Percentiles rank a stretch among this genome's conserved stretches.
phyloP scores from a whole-genome alignment of 2,888 invertebrate species.

The Schizaphis graminum region DNA sequence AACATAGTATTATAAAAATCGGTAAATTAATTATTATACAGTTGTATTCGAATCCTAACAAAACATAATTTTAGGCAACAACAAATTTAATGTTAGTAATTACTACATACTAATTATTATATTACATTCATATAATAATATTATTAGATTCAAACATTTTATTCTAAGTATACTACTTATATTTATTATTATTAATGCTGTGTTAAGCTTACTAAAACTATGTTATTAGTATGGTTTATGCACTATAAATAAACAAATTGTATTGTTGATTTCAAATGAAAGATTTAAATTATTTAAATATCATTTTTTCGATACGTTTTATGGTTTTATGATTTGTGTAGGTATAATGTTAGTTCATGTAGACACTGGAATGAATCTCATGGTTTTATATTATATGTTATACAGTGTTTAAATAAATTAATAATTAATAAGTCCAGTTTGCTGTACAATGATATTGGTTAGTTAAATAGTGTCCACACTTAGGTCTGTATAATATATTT shows the following conservation, averaged over 20 bases:
- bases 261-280: neutral
- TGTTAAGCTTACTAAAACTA: neutral
- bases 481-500: neutral
- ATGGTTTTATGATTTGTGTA: neutral
- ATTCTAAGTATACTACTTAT: neutral
- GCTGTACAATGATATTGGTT: neutral
- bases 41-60: neutral
- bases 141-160: neutral
- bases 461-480: neutral
- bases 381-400: neutral
- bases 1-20: neutral
- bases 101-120: neutral
- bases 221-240: neutral
- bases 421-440: neutral
- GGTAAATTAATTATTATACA: neutral
- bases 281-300: too few species aligned
- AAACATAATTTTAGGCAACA: neutral
- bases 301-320: neutral
- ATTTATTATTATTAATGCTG: neutral
- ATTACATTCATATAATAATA: neutral
- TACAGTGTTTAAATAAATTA: slow-evolving; percentile 10
- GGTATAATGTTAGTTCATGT: neutral
- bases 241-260: neutral
- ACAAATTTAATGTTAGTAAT: neutral
- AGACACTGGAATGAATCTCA: neutral